Base-by-base conservation (phyloP, 2,113 vertebrate species). In the Apistogramma diplotaenia region DNA sequence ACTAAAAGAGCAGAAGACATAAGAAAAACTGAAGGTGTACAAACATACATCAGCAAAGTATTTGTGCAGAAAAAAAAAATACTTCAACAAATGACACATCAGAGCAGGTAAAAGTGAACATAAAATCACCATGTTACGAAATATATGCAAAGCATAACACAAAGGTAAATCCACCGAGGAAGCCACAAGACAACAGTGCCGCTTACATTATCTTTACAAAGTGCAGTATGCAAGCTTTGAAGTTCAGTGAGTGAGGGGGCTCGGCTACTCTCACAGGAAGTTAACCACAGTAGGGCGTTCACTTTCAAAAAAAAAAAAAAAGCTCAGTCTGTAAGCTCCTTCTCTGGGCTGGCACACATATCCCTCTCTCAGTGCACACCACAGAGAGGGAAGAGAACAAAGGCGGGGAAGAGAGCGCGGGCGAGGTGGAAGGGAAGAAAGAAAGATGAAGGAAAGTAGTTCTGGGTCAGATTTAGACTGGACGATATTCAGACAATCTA, bases 201-300 rank as follows among this genome's bases (percentile, higher is more conserved):
- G 59, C 74, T 86, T 78, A 70, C 74, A 74, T 81, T 80, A 78
- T 85, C 76, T 72, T 75, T 40, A 65, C 31, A 53, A 86, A 79
- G 80, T 80, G 65, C 27, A 21, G 60, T 77, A 74, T 78, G 65
- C 55, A 43, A n/a, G 53, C 85, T 91, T 89, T 92, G 89, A 92
- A 89, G 89, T 76, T 74, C 51, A 58, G 86, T 12, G 72, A 57
- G 78, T 21, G 82, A 86, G 83, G 62, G 25, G 80, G 54, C 71
- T 84, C 19, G 23, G 78, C 79, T 79, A 46, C 79, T 90, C 85
- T 88, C 86, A 43, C 80, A 90, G 91, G 90, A 92, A 90, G 91
- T 86, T 77, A 21, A 54, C 80, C 89, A 62, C 89, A 85, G 65
- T 60, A 58, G 91, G 91, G 86, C 56, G 79, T 83, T 87, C 51